Conservation (phyloP, 2,797 vertebrate species). For the Cryptoblepharus egeriae region DNA sequence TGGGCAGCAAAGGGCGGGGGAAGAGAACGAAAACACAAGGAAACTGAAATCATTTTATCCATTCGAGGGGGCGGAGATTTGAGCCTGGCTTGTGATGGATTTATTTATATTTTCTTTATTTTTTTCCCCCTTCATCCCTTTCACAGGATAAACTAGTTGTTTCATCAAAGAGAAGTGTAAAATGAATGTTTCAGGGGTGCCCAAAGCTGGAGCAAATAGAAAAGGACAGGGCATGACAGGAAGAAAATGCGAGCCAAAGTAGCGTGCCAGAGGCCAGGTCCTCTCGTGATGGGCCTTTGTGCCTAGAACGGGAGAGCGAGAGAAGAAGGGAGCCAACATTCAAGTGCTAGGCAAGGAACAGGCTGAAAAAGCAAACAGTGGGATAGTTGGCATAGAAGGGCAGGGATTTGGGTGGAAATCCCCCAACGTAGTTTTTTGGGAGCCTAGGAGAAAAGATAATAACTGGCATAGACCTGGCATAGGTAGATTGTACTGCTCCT, state of each 20-base stretch:
- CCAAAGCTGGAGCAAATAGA: conserved; percentile 59
- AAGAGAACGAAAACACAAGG: conserved; percentile 65
- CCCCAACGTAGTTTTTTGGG: not conserved
- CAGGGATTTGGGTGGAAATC: not conserved
- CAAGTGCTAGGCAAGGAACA: not conserved
- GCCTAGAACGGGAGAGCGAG: not conserved
- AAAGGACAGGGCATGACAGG: conserved; percentile 40
- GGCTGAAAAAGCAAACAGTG: not conserved
- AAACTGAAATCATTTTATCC: conserved; percentile 76
- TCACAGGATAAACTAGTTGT: conserved; percentile 56
- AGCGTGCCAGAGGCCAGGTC: conserved; percentile 9
- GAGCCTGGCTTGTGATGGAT: conserved; percentile 63
- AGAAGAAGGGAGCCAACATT: not conserved
- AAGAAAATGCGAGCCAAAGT: not conserved
- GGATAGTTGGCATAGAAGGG: not conserved
- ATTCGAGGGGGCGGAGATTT: conserved; percentile 66
- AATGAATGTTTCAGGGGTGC: conserved; percentile 49
- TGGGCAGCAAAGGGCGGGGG: conserved; percentile 47
- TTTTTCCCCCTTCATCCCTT: conserved; percentile 66
- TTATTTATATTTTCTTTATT: conserved; percentile 72
- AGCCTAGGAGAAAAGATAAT: not conserved
- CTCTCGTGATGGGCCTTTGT: conserved; percentile 32
- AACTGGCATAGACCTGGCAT: not conserved
- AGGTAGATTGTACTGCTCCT: not conserved
- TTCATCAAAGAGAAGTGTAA: conserved; percentile 48